Evolutionary conservation across 2,113 vertebrate species (phyloP).

Genomic region (Chamaetylas fuelleborni): DNA sequence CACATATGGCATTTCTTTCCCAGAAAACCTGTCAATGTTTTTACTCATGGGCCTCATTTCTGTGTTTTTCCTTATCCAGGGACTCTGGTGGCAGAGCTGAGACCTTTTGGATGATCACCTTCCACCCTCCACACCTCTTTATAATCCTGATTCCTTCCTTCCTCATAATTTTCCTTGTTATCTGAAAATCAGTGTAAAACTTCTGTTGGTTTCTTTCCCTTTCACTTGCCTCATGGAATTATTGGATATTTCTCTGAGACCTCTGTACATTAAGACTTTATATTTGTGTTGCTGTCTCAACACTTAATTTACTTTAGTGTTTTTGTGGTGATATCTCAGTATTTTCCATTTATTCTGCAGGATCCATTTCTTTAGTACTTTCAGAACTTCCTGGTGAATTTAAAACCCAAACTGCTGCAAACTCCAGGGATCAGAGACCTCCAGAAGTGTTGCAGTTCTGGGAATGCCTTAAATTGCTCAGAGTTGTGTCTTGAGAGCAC

Average conservation of each 20-base stretch:
- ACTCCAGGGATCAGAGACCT: not conserved
- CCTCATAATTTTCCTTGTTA: not conserved
- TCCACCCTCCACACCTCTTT: not conserved
- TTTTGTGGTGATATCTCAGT: not conserved
- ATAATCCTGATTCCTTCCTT: not conserved
- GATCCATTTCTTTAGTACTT: not conserved
- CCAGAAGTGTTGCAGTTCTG: not conserved
- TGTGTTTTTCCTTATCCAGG: not conserved
- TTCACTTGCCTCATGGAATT: not conserved
- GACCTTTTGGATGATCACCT: not conserved
- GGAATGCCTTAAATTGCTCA: not conserved
- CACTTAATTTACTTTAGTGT: not conserved
- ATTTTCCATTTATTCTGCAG: not conserved
- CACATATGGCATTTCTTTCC: not conserved
- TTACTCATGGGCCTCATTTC: fast-evolving
- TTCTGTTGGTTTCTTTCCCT: not conserved
- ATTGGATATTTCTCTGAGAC: not conserved
- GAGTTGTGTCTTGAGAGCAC: not conserved
- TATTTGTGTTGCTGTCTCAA: not conserved
- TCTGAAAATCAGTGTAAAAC: not conserved
- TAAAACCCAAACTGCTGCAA: not conserved
- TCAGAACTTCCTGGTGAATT: not conserved
- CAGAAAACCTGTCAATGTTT: fast-evolving
- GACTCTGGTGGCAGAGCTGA: not conserved
- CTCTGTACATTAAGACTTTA: not conserved